Percentiles rank a stretch among this genome's conserved stretches.
phyloP scores from a whole-genome alignment of 2,797 vertebrate species.

The Alectoris magna region DNA sequence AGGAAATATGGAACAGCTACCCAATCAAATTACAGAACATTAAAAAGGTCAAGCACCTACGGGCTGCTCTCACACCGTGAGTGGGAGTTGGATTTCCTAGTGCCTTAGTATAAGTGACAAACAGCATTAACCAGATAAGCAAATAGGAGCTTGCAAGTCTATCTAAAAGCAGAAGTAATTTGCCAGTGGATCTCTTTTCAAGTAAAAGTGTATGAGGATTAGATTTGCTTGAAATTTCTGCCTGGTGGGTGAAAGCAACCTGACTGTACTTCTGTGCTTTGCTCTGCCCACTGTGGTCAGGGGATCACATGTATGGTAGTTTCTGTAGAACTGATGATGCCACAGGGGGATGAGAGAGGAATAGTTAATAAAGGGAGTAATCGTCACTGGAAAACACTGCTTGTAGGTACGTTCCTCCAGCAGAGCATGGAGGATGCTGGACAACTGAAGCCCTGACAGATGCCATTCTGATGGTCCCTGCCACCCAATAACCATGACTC shows the following conservation, averaged over 20 bases:
- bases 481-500: rapidly evolving
- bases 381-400: neutral
- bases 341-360: neutral
- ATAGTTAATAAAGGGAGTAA: neutral
- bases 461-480: neutral
- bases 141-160: slow-evolving; percentile 33
- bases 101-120: slow-evolving; percentile 51
- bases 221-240: slow-evolving; percentile 9
- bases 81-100: slow-evolving; percentile 59
- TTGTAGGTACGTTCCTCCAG: neutral
- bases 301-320: neutral
- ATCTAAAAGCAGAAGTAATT: slow-evolving; percentile 29
- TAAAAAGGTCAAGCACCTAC: slow-evolving; percentile 61
- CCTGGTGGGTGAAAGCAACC: neutral
- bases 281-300: neutral
- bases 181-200: slow-evolving; percentile 2
- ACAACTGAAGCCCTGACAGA: neutral
- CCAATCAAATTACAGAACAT: slow-evolving; percentile 74
- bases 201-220: neutral
- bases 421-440: neutral
- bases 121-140: slow-evolving; percentile 62
- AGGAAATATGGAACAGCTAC: slow-evolving; percentile 68
- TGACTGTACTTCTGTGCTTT: neutral
- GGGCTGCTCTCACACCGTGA: slow-evolving; percentile 31
- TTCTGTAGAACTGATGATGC: neutral